These are phyloP conservation scores for Nerophis ophidion DNA, from an alignment of 2,113 vertebrate genomes.

Conservation along the genomic window DNA sequence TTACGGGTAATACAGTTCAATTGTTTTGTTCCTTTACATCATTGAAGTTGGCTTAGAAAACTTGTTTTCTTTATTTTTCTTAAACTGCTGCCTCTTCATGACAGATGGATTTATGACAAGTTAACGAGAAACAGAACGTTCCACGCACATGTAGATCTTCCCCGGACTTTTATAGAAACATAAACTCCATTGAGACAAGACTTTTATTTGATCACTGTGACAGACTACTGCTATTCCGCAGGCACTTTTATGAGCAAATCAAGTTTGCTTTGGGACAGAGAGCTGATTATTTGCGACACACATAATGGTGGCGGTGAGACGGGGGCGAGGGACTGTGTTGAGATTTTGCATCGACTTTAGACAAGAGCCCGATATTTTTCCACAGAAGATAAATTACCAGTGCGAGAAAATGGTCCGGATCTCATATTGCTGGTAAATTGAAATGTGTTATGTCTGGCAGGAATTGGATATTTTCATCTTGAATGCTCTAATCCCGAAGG, in stretches of 20 bases:
- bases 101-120: background rate
- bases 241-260: constrained; percentile 4
- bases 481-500: background rate
- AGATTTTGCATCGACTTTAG: background rate
- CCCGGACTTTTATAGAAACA: background rate
- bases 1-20: too few species aligned
- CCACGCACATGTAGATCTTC: background rate
- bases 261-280: constrained; percentile 5
- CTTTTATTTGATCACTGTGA: constrained; percentile 6
- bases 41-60: background rate
- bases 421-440: background rate
- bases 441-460: background rate
- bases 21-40: background rate
- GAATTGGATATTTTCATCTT: background rate
- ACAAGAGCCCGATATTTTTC: background rate
- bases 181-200: constrained; percentile 2
- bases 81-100: background rate
- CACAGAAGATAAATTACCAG: background rate
- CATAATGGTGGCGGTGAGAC: background rate
- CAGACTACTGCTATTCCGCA: background rate
- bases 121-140: background rate
- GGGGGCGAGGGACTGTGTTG: too few species aligned
- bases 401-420: background rate
- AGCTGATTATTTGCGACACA: constrained; percentile 2
- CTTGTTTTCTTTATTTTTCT: too few species aligned